phyloP scores from a whole-genome alignment of 1,140 invertebrate genomes.

The Paraescarpia echinospica region DNA sequence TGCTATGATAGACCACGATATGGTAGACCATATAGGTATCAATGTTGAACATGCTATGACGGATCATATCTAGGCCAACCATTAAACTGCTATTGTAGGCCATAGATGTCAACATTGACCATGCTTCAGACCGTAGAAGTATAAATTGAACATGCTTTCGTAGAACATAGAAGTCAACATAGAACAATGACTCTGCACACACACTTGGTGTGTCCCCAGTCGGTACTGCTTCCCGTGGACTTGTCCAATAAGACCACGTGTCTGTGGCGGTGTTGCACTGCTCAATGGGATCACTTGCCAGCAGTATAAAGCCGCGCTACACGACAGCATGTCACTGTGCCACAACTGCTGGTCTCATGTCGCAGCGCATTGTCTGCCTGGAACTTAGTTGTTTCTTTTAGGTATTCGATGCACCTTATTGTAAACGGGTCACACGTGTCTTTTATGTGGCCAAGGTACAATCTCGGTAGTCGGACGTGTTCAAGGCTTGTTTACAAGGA shows the following conservation, averaged over 20 bases:
- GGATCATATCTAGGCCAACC: too few relatives aligned
- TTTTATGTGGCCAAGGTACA: conserved; percentile 7
- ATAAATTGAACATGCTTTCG: too few relatives aligned
- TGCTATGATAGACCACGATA: too few relatives aligned
- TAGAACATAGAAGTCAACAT: too few relatives aligned
- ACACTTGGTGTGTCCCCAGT: too few relatives aligned
- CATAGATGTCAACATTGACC: too few relatives aligned
- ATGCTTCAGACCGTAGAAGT: too few relatives aligned
- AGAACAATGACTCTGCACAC: too few relatives aligned
- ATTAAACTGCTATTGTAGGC: too few relatives aligned
- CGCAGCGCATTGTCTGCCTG: neutral
- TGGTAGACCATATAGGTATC: too few relatives aligned
- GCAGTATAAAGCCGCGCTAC: neutral
- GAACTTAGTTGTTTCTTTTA: neutral
- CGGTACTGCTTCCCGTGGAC: too few relatives aligned
- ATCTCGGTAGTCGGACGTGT: conserved; percentile 11
- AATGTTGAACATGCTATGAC: too few relatives aligned
- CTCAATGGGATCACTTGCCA: neutral
- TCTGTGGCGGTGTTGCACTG: neutral
- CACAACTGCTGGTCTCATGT: neutral
- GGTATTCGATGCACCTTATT: neutral
- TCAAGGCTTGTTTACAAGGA: neutral
- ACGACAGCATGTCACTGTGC: neutral
- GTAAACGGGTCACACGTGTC: neutral
- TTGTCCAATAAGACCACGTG: neutral